These are phyloP conservation scores for Lamellibrachia satsuma DNA, from an alignment of 2,888 invertebrate species.

Conservation along the genomic window DNA sequence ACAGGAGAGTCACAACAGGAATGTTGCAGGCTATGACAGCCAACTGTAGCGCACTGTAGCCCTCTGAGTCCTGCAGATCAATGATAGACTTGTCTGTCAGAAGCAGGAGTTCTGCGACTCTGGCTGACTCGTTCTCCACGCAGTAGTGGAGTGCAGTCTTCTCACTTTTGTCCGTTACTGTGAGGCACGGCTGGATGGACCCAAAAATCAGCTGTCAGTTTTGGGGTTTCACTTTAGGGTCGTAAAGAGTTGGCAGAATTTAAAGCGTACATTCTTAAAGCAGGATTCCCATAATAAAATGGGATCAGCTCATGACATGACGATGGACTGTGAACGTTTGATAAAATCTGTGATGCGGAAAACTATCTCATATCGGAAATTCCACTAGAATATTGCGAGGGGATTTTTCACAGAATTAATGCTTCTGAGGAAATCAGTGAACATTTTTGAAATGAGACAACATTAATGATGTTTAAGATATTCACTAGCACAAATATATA, in stretches of 20 bases:
- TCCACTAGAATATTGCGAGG: not conserved
- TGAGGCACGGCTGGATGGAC: constrained; percentile 22
- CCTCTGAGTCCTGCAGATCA: constrained; percentile 71
- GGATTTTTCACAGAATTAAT: not conserved
- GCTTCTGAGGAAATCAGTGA: not conserved
- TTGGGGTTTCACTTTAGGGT: too few relatives aligned
- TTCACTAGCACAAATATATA: not conserved
- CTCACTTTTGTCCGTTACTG: constrained; percentile 49
- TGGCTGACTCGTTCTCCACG: constrained; percentile 75
- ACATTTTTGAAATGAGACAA: not conserved
- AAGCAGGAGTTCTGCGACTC: constrained; percentile 78
- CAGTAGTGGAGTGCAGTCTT: constrained; percentile 91
- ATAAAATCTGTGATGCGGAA: not conserved
- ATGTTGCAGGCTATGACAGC: constrained; percentile 74
- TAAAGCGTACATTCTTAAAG: too few relatives aligned
- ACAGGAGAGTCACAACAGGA: constrained; percentile 76
- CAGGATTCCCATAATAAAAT: not conserved
- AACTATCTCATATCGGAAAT: not conserved
- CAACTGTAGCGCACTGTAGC: constrained; percentile 92
- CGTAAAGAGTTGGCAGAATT: too few relatives aligned
- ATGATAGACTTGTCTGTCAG: constrained; percentile 75
- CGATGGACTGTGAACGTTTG: not conserved
- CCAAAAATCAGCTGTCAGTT: not conserved
- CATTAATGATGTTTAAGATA: not conserved
- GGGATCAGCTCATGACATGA: not conserved